A percentile compares a stretch with the other conserved stretches of the same genome.
Conservation (phyloP, 2,797 vertebrate species). For the Chelmon rostratus region DNA sequence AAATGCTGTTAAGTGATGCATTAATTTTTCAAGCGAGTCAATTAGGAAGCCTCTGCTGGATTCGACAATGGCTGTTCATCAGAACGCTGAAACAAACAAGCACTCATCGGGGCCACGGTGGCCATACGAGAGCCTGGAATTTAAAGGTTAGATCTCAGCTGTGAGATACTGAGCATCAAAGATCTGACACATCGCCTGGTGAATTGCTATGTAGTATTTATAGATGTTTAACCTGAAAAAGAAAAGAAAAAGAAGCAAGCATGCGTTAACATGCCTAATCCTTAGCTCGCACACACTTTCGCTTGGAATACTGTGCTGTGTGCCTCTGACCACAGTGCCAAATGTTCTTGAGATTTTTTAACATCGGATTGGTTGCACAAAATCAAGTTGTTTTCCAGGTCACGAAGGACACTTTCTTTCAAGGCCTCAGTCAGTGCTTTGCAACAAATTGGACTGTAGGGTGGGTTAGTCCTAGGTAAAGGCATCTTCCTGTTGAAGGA, state of each 20-base stretch:
- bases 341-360: constrained; percentile 35
- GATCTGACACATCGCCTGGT: not conserved
- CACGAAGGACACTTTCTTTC: constrained; percentile 40
- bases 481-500: constrained; percentile 61
- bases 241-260: not conserved
- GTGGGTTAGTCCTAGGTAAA: constrained; percentile 55
- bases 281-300: constrained; percentile 4
- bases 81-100: constrained; percentile 76
- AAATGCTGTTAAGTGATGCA: constrained; percentile 83
- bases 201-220: constrained; percentile 13
- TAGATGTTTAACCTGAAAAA: not conserved
- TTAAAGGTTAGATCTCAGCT: constrained; percentile 31
- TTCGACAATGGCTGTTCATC: constrained; percentile 75
- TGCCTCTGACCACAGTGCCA: constrained; percentile 41
- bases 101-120: constrained; percentile 43
- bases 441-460: constrained; percentile 43
- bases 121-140: constrained; percentile 35
- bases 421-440: constrained; percentile 50
- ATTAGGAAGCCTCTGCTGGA: constrained; percentile 81
- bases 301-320: constrained; percentile 33
- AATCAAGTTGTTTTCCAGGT: constrained; percentile 24
- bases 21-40: constrained; percentile 84
- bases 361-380: constrained; percentile 28
- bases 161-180: constrained; percentile 14
- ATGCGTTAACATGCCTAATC: not conserved